These are phyloP conservation scores for Osmerus eperlanus DNA, from an alignment of 2,113 vertebrate species.

Conservation along the genomic window DNA sequence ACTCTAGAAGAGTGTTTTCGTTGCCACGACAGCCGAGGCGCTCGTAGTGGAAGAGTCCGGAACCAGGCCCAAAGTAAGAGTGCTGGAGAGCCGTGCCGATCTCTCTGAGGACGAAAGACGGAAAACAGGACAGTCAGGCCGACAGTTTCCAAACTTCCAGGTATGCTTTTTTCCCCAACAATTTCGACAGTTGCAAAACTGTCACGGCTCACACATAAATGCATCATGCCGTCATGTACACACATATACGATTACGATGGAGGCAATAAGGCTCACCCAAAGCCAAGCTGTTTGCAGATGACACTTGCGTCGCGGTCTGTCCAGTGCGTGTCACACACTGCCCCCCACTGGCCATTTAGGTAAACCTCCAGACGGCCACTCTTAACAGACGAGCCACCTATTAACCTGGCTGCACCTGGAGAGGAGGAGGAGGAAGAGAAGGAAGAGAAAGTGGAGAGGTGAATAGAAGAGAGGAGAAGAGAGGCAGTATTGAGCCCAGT, in stretches of 20 bases:
- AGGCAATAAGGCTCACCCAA: conserved; percentile 64
- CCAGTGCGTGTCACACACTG: conserved; percentile 80
- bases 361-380: conserved; percentile 77
- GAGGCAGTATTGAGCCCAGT: background rate
- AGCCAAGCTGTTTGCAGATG: conserved; percentile 81
- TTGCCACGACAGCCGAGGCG: conserved; percentile 81
- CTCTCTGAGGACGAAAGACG: conserved; percentile 64
- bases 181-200: background rate
- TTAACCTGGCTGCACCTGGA: conserved; percentile 74
- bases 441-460: background rate
- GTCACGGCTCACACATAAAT: background rate
- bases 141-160: background rate
- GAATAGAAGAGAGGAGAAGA: background rate
- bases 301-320: conserved; percentile 83
- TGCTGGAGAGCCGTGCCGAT: conserved; percentile 76
- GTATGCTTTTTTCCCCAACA: background rate
- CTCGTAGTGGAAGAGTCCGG: conserved; percentile 74
- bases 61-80: conserved; percentile 60
- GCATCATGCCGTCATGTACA: background rate
- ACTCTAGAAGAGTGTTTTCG: conserved; percentile 77
- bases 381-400: conserved; percentile 60
- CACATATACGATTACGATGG: background rate
- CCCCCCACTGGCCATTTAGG: conserved; percentile 78
- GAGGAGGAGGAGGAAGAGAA: background rate
- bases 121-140: conserved; percentile 10